phyloP scores from a whole-genome alignment of 2,888 invertebrate species.

The Pherbina coryleti region DNA sequence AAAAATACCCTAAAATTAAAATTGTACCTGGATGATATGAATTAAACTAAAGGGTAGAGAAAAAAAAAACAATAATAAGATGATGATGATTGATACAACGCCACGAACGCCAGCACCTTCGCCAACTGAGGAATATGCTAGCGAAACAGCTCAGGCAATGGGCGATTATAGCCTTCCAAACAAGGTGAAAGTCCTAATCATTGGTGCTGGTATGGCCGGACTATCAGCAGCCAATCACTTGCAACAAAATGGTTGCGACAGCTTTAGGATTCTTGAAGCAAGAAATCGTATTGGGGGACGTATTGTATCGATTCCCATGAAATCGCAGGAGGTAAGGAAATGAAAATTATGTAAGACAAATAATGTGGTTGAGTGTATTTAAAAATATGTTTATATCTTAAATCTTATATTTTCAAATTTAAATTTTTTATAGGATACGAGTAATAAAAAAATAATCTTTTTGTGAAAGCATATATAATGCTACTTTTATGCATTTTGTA shows the following conservation, averaged over 20 bases:
- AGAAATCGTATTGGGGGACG: slow-evolving; percentile 86
- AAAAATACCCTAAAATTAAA: not conserved
- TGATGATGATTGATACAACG: slow-evolving; percentile 57
- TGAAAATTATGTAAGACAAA: slow-evolving; percentile 52
- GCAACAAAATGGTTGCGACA: slow-evolving; percentile 81
- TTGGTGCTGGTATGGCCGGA: slow-evolving; percentile 87
- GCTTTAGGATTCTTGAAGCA: slow-evolving; percentile 86
- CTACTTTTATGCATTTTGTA: not conserved
- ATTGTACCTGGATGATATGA: not conserved
- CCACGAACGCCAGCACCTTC: slow-evolving; percentile 58
- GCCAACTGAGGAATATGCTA: slow-evolving; percentile 57
- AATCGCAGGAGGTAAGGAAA: slow-evolving; percentile 70
- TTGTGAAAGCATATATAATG: not conserved
- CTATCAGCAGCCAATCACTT: slow-evolving; percentile 87
- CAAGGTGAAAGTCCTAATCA: slow-evolving; percentile 81
- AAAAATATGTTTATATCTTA: slow-evolving; percentile 14
- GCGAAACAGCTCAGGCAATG: slow-evolving; percentile 42
- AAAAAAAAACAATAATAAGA: not conserved
- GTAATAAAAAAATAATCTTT: not conserved
- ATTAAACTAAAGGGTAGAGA: not conserved
- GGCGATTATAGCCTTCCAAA: slow-evolving; percentile 44
- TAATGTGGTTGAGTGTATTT: slow-evolving; percentile 18
- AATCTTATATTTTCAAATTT: not conserved
- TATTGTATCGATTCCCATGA: slow-evolving; percentile 80
- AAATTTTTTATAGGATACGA: not conserved